Percentiles rank a stretch among this genome's conserved stretches.
These are phyloP conservation scores for Petrolisthes manimaculis DNA, from an alignment of 2,888 invertebrate genomes.

Conservation along the genomic window DNA sequence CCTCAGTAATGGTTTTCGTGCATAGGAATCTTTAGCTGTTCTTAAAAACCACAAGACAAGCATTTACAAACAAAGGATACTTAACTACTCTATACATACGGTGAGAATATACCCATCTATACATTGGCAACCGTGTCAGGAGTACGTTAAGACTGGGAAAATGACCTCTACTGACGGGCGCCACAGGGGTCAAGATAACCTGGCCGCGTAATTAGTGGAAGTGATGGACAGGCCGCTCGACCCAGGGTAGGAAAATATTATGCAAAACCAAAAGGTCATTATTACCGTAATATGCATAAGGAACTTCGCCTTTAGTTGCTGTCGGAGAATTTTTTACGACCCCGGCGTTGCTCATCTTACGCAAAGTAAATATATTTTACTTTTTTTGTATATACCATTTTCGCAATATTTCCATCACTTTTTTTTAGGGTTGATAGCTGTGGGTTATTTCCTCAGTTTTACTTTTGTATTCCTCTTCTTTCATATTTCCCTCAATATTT, in stretches of 20 bases:
- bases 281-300: neutral
- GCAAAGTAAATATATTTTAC: neutral
- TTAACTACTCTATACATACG: too few relatives aligned
- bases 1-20: too few relatives aligned
- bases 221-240: neutral
- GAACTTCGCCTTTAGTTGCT: neutral
- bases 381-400: neutral
- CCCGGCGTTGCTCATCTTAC: constrained; percentile 1
- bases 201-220: neutral
- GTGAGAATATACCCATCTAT: too few relatives aligned
- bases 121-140: too few relatives aligned
- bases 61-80: too few relatives aligned
- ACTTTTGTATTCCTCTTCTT: too few relatives aligned
- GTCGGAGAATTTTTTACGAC: neutral
- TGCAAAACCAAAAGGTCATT: constrained; percentile 3
- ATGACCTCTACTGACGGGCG: neutral
- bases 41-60: too few relatives aligned
- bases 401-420: neutral
- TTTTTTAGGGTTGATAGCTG: neutral
- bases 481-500: too few relatives aligned
- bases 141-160: too few relatives aligned
- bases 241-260: constrained; percentile 2
- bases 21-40: too few relatives aligned
- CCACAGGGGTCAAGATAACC: neutral
- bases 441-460: too few relatives aligned